Evolutionary conservation across 2,888 invertebrate genomes (phyloP).

Genomic region (Drosophila mimica): DNA sequence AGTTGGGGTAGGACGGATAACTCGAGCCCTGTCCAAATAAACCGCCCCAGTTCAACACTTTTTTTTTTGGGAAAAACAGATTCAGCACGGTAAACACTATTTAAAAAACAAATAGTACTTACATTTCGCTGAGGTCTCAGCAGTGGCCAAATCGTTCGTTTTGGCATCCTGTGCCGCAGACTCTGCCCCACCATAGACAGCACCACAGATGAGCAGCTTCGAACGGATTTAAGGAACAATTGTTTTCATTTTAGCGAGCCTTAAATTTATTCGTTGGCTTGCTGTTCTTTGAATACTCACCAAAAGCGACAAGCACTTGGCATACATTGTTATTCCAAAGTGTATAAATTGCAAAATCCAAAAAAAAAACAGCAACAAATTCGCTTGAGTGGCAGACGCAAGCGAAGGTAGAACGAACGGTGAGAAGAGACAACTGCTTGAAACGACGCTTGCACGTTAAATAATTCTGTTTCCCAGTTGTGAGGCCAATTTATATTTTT

Average conservation of each 20-base stretch:
- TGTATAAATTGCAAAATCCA: constrained; percentile 17
- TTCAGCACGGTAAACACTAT: constrained; percentile 6
- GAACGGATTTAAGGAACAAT: constrained; percentile 7
- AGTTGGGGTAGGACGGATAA: constrained; percentile 63
- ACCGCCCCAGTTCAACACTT: constrained; percentile 85
- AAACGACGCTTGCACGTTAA: constrained; percentile 69
- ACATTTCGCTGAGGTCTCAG: constrained; percentile 83
- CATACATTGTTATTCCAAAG: constrained; percentile 29
- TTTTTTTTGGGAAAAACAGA: constrained; percentile 2
- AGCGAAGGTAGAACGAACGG: constrained; percentile 10
- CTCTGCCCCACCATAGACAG: constrained; percentile 32
- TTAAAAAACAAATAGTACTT: constrained; percentile 53
- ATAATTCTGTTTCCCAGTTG: constrained; percentile 80
- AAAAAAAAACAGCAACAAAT: constrained; percentile 13
- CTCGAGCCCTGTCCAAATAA: constrained; percentile 75
- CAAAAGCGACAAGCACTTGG: constrained; percentile 43
- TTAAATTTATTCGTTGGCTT: neutral
- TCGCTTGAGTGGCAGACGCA: constrained; percentile 1
- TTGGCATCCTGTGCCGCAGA: constrained; percentile 35
- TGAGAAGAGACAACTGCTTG: constrained; percentile 61
- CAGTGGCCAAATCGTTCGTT: constrained; percentile 72
- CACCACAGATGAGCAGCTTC: constrained; percentile 41
- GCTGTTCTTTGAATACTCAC: constrained; percentile 30
- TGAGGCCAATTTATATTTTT: constrained; percentile 83
- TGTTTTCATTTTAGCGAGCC: constrained; percentile 1